Evolutionary conservation across 2,888 invertebrate genomes (phyloP), one percentile per base, ranked within the genome.

Genomic region (Cephus rjabovi): DNA sequence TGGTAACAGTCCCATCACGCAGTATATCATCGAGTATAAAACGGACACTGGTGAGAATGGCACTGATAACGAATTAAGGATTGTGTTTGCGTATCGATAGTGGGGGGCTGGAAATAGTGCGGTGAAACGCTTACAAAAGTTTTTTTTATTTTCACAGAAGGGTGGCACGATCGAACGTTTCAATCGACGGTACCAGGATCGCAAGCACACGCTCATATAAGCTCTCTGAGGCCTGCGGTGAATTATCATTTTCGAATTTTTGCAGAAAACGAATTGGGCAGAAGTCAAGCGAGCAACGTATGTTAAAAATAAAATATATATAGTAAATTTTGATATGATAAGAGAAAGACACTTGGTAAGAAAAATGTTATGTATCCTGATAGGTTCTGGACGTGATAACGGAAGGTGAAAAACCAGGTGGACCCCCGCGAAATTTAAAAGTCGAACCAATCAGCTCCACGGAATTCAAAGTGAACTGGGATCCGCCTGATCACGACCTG

Each of bases 21-120:
- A 96, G 90, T 98, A 97, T 91, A 96, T 97, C 81, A 95, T 98
- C 68, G 97, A 97, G 92, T 97, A 96, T 91, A 98, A 97, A 91
- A 95, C 96, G 88, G 96, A 96, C 80, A 94, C 96, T 93, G 96
- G 96, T 95, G 93, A 89, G 86, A 81, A 70, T 73, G n/a, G 40
- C 34, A 71, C n/a, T 79, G 56, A 23, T 71, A 71, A 11, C 34
- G 1, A 71, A 56, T 56, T 56, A 23, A 56, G 6, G 23, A 56
- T 56, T 56, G 9, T 56, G 2, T 56, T 56, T 23, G 56, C 3
- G 56, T 56, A 2, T 23, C 56, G 2, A 23, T 9, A 9, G 56
- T 9, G 1, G 56, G 23, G 9, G 9, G 23, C 23, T 56, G 56
- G 2, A 56, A 56, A 23, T 56, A 56, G 56, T 56, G 9, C 23